Percentiles rank a stretch among this genome's conserved stretches.
phyloP scores from a whole-genome alignment of 2,888 invertebrate genomes.

The Cerastoderma edule region DNA sequence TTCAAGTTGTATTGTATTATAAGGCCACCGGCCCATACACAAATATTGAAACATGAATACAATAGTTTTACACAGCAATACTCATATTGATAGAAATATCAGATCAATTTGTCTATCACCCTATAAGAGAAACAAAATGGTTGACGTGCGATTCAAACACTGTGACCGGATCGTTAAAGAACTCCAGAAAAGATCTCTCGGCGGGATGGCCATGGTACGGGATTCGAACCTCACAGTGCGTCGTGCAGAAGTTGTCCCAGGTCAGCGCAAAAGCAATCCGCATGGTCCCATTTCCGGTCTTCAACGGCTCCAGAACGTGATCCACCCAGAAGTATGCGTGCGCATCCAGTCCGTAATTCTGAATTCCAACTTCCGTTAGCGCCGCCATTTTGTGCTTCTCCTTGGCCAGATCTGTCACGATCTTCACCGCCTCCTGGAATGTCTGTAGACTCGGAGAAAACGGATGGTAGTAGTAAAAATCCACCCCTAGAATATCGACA shows the following conservation, averaged over 20 bases:
- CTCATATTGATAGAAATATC: no score
- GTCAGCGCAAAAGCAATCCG: conserved; percentile 46
- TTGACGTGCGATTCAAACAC: not conserved
- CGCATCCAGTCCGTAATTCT: conserved; percentile 32
- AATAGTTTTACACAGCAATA: no score
- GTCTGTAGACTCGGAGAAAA: conserved; percentile 10
- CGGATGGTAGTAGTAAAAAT: conserved; percentile 46
- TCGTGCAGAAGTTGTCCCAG: conserved; percentile 49
- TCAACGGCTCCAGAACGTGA: conserved; percentile 41
- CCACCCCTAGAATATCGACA: conserved; percentile 54
- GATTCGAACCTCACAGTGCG: conserved; percentile 14
- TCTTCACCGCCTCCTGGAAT: conserved; percentile 25
- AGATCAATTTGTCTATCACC: no score
- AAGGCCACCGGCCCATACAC: no score
- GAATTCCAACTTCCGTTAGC: conserved; percentile 53
- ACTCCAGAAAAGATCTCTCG: conserved; percentile 4
- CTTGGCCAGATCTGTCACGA: conserved; percentile 40
- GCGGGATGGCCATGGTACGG: conserved; percentile 21
- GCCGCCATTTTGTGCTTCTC: conserved; percentile 51
- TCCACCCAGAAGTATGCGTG: conserved; percentile 51
- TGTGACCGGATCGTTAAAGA: conserved; percentile 5
- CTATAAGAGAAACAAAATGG: conserved; percentile 7
- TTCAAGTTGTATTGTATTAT: no score
- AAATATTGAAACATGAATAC: no score
- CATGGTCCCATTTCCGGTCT: conserved; percentile 22